These are phyloP conservation scores for Lepas anatifera DNA, from an alignment of 2,888 invertebrate species.

Conservation along the genomic window DNA sequence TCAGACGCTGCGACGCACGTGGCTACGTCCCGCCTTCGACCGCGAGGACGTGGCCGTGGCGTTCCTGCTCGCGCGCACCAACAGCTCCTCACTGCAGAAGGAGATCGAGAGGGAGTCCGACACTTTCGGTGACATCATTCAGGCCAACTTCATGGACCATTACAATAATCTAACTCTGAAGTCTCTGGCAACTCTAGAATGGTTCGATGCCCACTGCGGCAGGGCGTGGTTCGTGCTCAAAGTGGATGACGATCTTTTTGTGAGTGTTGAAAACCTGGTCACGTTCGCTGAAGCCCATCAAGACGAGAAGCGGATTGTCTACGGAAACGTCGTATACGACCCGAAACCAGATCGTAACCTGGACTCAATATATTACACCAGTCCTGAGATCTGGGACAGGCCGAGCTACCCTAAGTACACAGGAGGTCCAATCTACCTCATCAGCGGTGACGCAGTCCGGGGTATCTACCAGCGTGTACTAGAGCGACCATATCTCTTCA, in stretches of 20 bases:
- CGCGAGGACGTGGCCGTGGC: not conserved
- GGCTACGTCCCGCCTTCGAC: not conserved
- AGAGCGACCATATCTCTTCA: conserved; percentile 1
- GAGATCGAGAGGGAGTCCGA: not conserved
- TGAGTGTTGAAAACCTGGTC: not conserved
- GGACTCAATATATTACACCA: not conserved
- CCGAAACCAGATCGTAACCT: conserved; percentile 7
- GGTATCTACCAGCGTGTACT: not conserved
- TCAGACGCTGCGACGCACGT: conserved; percentile 2
- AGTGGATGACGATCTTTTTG: conserved; percentile 13
- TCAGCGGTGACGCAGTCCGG: not conserved
- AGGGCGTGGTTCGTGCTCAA: not conserved
- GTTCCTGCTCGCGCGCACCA: not conserved
- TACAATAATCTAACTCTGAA: conserved; percentile 18
- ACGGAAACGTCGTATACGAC: conserved; percentile 3
- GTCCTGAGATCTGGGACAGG: not conserved
- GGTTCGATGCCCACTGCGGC: not conserved
- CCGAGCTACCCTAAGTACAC: not conserved
- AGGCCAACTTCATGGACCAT: conserved; percentile 15
- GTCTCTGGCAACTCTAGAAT: conserved; percentile 5
- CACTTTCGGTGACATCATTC: conserved; percentile 12
- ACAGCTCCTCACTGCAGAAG: not conserved
- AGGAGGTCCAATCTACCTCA: not conserved
- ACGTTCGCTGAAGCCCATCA: not conserved
- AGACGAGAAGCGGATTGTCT: not conserved